Evolutionary conservation across 2,113 vertebrate species (phyloP).

Genomic region (Hystrix cristata): DNA sequence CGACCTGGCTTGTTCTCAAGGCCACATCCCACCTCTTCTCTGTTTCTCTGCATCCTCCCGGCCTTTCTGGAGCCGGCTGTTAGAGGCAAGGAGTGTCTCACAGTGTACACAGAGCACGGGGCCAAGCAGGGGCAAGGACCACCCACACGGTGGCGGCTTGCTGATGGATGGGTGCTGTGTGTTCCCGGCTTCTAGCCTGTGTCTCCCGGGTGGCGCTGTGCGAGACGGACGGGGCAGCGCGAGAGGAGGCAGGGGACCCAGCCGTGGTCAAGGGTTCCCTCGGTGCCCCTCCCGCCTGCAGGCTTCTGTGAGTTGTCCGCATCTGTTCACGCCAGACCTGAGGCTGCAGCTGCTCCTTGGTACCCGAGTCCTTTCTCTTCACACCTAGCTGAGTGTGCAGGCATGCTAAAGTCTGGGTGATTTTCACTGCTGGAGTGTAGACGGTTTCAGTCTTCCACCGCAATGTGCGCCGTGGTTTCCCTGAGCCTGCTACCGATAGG

Average conservation of each 20-base stretch:
- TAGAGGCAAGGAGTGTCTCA: too few species aligned
- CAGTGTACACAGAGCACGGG: rapidly evolving
- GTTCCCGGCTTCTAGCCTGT: background rate
- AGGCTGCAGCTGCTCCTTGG: background rate
- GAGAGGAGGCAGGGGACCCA: rapidly evolving
- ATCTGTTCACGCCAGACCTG: background rate
- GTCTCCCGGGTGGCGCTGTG: background rate
- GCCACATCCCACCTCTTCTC: rapidly evolving
- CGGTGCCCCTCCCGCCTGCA: too few species aligned
- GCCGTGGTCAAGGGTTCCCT: rapidly evolving
- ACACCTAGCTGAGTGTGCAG: constrained; percentile 54
- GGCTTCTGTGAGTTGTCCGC: background rate
- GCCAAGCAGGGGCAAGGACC: background rate
- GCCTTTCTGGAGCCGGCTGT: background rate
- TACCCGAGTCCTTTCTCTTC: background rate
- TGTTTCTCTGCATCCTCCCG: rapidly evolving
- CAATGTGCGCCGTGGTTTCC: background rate
- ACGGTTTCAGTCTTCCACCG: background rate
- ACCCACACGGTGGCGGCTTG: rapidly evolving
- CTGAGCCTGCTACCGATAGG: background rate
- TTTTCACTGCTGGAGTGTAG: background rate
- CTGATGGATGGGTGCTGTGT: rapidly evolving
- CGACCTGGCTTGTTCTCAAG: background rate
- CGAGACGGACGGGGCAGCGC: rapidly evolving
- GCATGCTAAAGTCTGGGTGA: background rate